These are phyloP conservation scores for Ophthalmolycus amberensis DNA, from an alignment of 2,113 vertebrate species.

Conservation along the genomic window DNA sequence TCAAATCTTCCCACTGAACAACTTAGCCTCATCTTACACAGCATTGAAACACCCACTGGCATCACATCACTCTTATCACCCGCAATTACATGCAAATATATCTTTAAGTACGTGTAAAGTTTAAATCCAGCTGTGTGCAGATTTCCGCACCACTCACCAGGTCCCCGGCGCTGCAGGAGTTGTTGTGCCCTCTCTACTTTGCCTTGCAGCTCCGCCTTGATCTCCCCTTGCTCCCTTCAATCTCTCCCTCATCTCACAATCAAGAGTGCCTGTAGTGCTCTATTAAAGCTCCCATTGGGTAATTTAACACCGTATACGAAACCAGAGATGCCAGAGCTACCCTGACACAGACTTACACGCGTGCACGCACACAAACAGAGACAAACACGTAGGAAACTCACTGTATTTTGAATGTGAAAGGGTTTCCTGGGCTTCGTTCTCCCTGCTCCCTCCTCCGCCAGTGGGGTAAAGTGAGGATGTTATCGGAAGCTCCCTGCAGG, in stretches of 20 bases:
- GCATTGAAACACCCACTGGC: constrained; percentile 18
- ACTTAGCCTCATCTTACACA: constrained; percentile 5
- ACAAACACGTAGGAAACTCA: constrained; percentile 34
- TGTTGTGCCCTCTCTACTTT: constrained; percentile 48
- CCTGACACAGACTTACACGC: constrained; percentile 45
- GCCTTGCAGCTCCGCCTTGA: constrained; percentile 42
- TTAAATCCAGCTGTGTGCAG: constrained; percentile 49
- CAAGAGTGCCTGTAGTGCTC: constrained; percentile 71
- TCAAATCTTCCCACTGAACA: not conserved
- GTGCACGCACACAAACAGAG: not conserved
- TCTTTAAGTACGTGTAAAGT: constrained; percentile 3
- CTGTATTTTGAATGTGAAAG: constrained; percentile 64
- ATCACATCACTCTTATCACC: not conserved
- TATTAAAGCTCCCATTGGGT: constrained; percentile 80
- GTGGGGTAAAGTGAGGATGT: constrained; percentile 35
- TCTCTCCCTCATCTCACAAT: constrained; percentile 74
- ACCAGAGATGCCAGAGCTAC: constrained; percentile 71
- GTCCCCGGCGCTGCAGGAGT: constrained; percentile 66
- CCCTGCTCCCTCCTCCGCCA: constrained; percentile 57
- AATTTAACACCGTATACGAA: constrained; percentile 77
- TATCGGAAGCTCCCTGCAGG: constrained; percentile 59
- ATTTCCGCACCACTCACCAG: constrained; percentile 64
- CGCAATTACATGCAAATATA: constrained; percentile 20
- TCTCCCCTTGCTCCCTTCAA: constrained; percentile 54
- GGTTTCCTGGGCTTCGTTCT: constrained; percentile 72